Conservation (phyloP, 2,113 vertebrate species). For the Bettongia penicillata region DNA sequence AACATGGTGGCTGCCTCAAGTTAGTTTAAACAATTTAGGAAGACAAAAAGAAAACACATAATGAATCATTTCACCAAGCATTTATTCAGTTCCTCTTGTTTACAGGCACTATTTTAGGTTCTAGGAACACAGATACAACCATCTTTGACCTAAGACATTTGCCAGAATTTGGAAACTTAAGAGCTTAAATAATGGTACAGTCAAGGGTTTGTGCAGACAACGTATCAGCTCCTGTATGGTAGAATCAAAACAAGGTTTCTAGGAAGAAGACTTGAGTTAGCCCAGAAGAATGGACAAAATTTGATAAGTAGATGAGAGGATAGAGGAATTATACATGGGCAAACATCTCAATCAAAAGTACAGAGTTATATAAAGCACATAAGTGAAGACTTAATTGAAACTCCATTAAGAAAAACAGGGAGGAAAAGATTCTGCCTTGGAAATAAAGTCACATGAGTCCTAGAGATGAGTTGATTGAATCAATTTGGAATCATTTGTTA, state of each 20-base stretch:
- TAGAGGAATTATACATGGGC: background rate
- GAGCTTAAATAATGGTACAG: background rate
- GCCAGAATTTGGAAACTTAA: background rate
- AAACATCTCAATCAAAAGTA: background rate
- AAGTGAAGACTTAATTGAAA: too few species aligned
- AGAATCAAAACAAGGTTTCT: background rate
- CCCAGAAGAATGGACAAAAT: background rate
- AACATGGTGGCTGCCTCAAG: background rate
- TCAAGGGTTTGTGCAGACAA: background rate
- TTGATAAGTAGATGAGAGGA: background rate
- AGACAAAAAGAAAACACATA: background rate
- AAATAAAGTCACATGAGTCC: background rate
- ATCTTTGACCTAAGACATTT: background rate
- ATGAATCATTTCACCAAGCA: background rate
- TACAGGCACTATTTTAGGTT: background rate
- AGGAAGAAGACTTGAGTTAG: background rate
- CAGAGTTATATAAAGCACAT: too few species aligned
- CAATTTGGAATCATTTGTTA: background rate
- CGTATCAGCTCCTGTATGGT: background rate
- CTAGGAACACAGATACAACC: background rate
- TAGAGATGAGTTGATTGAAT: background rate
- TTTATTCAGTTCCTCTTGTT: background rate
- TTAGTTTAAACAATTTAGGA: background rate
- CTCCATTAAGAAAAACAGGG: background rate
- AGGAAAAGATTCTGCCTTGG: background rate